Evolutionary conservation across 2,113 vertebrate genomes (phyloP).

Genomic region (Strigops habroptila): DNA sequence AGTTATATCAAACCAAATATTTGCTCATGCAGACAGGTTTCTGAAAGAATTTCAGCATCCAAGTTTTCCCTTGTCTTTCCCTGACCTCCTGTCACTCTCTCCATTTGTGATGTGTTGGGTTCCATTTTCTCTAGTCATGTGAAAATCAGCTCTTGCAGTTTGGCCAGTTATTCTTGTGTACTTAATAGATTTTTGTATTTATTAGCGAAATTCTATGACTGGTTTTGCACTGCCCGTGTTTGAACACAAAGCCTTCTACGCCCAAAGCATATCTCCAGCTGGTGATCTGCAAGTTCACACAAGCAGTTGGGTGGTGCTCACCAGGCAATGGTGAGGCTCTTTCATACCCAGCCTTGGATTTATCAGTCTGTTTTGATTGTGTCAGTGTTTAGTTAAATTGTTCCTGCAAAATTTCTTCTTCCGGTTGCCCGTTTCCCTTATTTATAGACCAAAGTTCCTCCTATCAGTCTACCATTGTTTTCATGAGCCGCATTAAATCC

Average conservation of each 20-base stretch:
- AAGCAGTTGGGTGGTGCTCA: background rate
- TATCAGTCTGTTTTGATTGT: background rate
- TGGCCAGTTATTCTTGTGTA: background rate
- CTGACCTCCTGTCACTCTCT: background rate
- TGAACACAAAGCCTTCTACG: background rate
- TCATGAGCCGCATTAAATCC: rapidly evolving
- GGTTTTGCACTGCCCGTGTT: rapidly evolving
- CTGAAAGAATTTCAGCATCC: background rate
- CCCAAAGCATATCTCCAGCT: background rate
- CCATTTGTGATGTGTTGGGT: background rate
- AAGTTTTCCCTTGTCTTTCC: background rate
- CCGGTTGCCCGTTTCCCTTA: rapidly evolving
- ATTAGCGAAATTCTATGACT: background rate
- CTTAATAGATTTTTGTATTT: background rate
- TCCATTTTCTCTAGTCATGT: background rate
- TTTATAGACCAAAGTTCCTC: background rate
- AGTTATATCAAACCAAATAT: background rate
- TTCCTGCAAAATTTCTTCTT: background rate
- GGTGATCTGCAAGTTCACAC: background rate
- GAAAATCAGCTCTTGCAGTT: background rate
- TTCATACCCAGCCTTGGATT: background rate
- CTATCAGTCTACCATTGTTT: background rate
- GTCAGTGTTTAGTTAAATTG: background rate
- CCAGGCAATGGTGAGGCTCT: rapidly evolving
- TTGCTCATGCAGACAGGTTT: background rate